Evolutionary conservation across 2,113 vertebrate genomes (phyloP), one percentile per base, ranked within the genome.

Genomic region (Lampris incognitus): DNA sequence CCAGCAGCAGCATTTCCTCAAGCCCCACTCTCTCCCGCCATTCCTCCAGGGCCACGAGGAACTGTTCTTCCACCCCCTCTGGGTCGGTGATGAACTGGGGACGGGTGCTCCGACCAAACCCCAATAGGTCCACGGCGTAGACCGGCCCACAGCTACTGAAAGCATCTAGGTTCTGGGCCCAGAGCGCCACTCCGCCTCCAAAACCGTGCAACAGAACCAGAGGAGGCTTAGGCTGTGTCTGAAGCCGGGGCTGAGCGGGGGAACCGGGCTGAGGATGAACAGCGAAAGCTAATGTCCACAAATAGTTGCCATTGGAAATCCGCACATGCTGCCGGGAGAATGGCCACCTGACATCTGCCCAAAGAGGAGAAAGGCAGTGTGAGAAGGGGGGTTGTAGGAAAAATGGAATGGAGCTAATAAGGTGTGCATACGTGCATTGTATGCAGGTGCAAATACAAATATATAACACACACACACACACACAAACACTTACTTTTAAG

Each of bases 141-240:
- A 99, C 90, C 0, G 96, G 94, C 69, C 96, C 93, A 1, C 92
- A 76, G 74, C 86, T 89, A 70, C 94, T 96, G 66, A 98, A 94
- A 8, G 94, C 88, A 87, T 94, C 96, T 89, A 98, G 94, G 90
- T 99, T 99, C 80, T 98, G 95, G 65, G 93, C 94, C 97, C 97
- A 98, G 49, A 99, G 94, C 80, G 94, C 97, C 51, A 98, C 86
- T 1, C 97, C 97, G 24, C 96, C 96, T 82, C 97, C 97, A 66
- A 99, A 97, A 2, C 97, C 97, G 61, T 98, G 96, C 50, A 99
- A 94, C 41, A 99, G 94, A 75, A 99, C 93, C 84, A 99, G 92
- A 0, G 97, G 96, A 42, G 78, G 93, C 93, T 92, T 93, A 93
- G 80, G 52, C 72, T 8, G 89, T 83, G 40, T 8, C 1, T 13